Evolutionary conservation across 2,888 invertebrate genomes (phyloP), one percentile per base, ranked within the genome.

Genomic region (Spodoptera littoralis): DNA sequence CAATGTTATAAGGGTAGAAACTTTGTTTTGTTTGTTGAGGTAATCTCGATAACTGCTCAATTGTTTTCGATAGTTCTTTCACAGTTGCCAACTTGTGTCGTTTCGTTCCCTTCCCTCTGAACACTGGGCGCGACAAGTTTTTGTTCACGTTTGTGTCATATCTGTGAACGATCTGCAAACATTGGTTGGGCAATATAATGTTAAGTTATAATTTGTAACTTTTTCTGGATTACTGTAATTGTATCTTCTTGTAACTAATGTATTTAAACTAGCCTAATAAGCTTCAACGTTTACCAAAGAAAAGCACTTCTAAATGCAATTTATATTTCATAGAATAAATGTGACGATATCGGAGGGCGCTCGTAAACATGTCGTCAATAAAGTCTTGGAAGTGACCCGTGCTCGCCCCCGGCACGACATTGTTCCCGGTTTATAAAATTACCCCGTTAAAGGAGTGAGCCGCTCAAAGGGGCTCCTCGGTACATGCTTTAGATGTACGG

Each of bases 341-440:
- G 65, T 59, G 57, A 73, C 71, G 66, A 60, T 86, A 84, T 84
- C 81, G 79, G 82, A 76, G 80, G 80, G 74, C 74, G 67, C 79
- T 83, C 80, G 87, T 89, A 88, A 88, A 89, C 84, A 89, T 89
- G 85, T 88, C 85, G 83, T 85, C 87, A 87, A 88, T 89, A 87
- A 87, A 84, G 85, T 84, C 81, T 79, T 81, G 73, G 77, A 36
- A 85, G 82, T 86, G 88, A 86, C 88, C 87, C 81, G 76, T 66
- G 76, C 80, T 70, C 78, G 83, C 86, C 84, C 77, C 76, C 77
- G 80, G 84, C 84, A 70, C 70, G 77, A 85, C 85, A 85, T 87
- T 87, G 85, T 89, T 86, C 83, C 82, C 81, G 82, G 80, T 85
- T 89, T 89, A 89, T 89, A 87, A 89, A 89, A 88, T 90, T 89